Conservation (phyloP, 2,797 vertebrate species). For the Cyclura pinguis region DNA sequence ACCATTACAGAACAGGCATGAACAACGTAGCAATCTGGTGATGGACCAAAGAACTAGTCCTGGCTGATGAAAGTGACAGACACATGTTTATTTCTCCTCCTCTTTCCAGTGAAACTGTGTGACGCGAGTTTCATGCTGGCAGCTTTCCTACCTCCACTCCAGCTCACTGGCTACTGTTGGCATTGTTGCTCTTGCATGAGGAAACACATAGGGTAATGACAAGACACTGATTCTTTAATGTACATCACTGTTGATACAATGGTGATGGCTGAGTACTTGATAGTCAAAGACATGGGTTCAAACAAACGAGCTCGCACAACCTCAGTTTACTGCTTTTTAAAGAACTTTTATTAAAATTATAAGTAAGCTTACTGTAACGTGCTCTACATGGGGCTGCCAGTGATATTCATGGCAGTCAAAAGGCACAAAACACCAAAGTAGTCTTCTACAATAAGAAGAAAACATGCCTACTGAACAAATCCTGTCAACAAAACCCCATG, state of each 20-base stretch:
- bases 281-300: background rate
- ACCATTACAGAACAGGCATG: background rate
- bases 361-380: no score
- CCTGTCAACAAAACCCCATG: no score
- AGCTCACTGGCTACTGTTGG: no score
- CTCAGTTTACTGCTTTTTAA: background rate
- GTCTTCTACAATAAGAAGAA: background rate
- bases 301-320: background rate
- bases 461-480: background rate
- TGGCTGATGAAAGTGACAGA: background rate
- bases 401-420: background rate
- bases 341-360: background rate
- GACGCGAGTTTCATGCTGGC: background rate
- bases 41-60: background rate
- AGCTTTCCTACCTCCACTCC: background rate
- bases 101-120: background rate
- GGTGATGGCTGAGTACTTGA: background rate
- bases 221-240: background rate
- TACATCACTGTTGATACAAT: background rate
- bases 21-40: background rate
- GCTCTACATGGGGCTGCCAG: no score
- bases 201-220: no score
- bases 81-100: background rate
- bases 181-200: background rate
- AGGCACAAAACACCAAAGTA: background rate